phyloP scores from a whole-genome alignment of 2,888 invertebrate species.

The Cosmopolites sordidus region DNA sequence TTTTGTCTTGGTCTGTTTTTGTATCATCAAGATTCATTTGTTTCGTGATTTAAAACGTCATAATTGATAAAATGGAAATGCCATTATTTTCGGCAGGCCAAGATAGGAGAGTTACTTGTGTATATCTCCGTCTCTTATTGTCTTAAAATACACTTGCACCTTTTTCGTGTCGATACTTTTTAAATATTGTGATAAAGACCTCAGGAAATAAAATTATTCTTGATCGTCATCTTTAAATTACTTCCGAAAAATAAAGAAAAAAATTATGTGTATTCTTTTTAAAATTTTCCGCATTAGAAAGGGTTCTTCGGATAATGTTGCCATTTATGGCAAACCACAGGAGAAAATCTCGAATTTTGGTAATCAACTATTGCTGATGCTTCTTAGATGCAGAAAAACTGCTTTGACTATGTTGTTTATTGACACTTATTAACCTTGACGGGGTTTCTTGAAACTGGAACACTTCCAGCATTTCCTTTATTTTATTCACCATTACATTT shows the following conservation, averaged over 20 bases:
- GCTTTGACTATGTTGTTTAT: too few species aligned
- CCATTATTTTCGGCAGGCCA: background rate
- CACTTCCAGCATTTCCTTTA: background rate
- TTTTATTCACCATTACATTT: background rate
- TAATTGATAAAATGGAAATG: background rate
- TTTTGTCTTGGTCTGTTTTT: background rate
- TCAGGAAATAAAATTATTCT: conserved; percentile 45
- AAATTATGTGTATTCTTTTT: conserved; percentile 12
- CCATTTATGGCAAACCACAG: too few species aligned
- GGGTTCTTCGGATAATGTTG: background rate
- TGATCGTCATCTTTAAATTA: conserved; percentile 38
- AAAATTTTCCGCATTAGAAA: background rate
- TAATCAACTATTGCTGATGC: too few species aligned
- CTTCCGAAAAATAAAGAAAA: conserved; percentile 10
- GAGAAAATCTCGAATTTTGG: too few species aligned
- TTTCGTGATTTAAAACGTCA: too few species aligned
- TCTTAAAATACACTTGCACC: conserved; percentile 21
- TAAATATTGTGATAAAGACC: conserved; percentile 49
- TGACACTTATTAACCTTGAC: too few species aligned
- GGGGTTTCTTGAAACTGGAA: background rate
- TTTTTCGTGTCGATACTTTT: conserved; percentile 28
- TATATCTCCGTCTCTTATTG: conserved; percentile 12
- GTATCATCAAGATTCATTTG: background rate
- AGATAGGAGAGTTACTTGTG: conserved; percentile 4
- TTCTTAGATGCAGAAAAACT: too few species aligned